These are phyloP conservation scores for Suncus etruscus DNA, from an alignment of 2,113 vertebrate genomes.

Conservation along the genomic window DNA sequence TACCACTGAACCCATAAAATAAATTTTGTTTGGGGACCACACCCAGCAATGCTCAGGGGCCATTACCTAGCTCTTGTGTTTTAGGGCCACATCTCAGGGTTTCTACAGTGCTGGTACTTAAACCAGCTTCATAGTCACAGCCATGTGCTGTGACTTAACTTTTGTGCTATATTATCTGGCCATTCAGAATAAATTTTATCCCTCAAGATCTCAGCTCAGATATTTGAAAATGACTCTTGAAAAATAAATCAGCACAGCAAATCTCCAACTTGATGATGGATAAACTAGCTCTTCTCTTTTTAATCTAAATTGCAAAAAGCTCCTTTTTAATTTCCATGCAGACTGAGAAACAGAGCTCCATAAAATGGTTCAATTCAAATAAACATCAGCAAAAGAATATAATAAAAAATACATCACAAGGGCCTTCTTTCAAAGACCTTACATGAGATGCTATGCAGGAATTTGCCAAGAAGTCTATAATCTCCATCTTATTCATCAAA, in stretches of 20 bases:
- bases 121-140: too few species aligned
- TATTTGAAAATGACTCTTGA: slow-evolving; percentile 33
- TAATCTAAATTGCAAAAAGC: not conserved
- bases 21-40: too few species aligned
- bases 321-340: not conserved
- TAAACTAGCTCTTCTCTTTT: not conserved
- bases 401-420: not conserved
- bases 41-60: too few species aligned
- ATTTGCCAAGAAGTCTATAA: not conserved
- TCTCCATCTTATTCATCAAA: too few species aligned
- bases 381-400: not conserved
- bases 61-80: too few species aligned
- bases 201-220: not conserved
- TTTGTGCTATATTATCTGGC: not conserved
- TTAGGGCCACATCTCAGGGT: too few species aligned
- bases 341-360: not conserved
- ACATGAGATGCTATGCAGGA: not conserved
- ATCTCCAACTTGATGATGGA: not conserved
- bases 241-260: not conserved
- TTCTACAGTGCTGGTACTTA: too few species aligned
- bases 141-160: too few species aligned
- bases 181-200: not conserved
- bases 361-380: not conserved
- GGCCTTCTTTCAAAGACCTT: not conserved
- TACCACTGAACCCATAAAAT: not conserved